A percentile compares a stretch with the other conserved stretches of the same genome.
These are phyloP conservation scores for Pandemis heparana DNA, from an alignment of 2,888 invertebrate species.

Conservation along the genomic window DNA sequence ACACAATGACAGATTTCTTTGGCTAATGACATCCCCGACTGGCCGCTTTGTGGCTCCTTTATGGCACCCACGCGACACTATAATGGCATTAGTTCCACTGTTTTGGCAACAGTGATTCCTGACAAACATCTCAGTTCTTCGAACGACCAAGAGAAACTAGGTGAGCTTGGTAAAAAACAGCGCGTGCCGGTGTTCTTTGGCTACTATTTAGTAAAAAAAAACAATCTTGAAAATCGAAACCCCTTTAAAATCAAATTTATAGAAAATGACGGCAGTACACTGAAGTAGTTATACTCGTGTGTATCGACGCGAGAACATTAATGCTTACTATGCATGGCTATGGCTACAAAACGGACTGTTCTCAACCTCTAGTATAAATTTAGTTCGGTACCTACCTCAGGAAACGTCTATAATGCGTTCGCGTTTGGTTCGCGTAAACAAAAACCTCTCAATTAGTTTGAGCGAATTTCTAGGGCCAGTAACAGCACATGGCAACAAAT, in stretches of 20 bases:
- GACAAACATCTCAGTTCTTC: slow-evolving; percentile 64
- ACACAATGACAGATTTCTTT: slow-evolving; percentile 68
- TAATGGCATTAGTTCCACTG: slow-evolving; percentile 82
- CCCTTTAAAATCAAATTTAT: background rate
- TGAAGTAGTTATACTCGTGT: background rate
- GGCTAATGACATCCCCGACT: slow-evolving; percentile 73
- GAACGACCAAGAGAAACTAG: slow-evolving; percentile 72
- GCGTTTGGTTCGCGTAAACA: no score
- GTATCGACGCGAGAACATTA: no score
- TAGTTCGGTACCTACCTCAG: no score
- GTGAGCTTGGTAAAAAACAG: slow-evolving; percentile 68
- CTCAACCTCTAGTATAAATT: no score
- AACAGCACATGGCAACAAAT: no score
- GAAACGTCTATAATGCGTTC: no score
- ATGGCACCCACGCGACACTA: slow-evolving; percentile 83
- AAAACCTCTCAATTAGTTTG: no score
- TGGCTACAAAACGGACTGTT: no score
- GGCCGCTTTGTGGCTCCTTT: slow-evolving; percentile 80
- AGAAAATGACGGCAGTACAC: background rate
- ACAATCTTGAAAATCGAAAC: background rate
- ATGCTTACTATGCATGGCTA: no score
- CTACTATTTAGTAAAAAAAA: slow-evolving; percentile 16
- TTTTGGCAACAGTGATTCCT: slow-evolving; percentile 76
- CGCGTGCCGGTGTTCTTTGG: slow-evolving; percentile 64
- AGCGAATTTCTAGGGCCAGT: no score